Base-by-base conservation (phyloP, 2,113 vertebrate genomes). In the Neoarius graeffei region DNA sequence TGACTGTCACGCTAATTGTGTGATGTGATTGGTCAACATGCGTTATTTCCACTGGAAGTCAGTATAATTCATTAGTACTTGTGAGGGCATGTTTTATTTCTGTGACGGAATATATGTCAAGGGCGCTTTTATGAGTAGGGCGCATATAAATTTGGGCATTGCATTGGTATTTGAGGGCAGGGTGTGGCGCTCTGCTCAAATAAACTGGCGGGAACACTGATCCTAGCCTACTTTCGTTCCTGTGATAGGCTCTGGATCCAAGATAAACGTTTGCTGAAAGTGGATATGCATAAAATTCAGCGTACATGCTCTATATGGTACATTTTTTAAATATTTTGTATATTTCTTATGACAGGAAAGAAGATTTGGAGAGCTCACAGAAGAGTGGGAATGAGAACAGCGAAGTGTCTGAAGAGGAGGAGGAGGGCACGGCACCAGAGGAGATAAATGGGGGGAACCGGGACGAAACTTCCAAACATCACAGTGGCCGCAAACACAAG, bases 301-400 rank as follows among this genome's bases (percentile, higher is more conserved):
- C 50, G 5, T 14, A 11, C 42, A 25, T 73, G 8, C 17, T 42
- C 71, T 74, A 1, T 50, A 23, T 74, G 35, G 48, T 48, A 7
- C 20, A 71, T 6, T 48, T 23, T n/a, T n/a, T n/a, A n/a, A n/a
- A 54, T 0, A 25, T 52, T 54, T 42, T 76, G 1, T 56, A 17
- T 74, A 0, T 1, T 91, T 85, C 2, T 81, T 69, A 89, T 94
- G 92, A 83, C 93, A 99, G 98, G 89, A 95, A 94, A 88, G 96
- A 97, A 85, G 97, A 98, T 92, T 96, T 96, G 88, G 97, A 97
- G 91, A 96, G 92, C 86, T 97, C 97, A 0, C 96, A 97, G 90
- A 97, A 93, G 89, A 99, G 97, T 89, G 92, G 95, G 52, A 98
- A 98, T 91, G 98, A 98, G 92, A 99, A 98, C 88, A 97, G 97